These are phyloP conservation scores for Novumbra hubbsi DNA, from an alignment of 2,797 vertebrate species.

Conservation along the genomic window DNA sequence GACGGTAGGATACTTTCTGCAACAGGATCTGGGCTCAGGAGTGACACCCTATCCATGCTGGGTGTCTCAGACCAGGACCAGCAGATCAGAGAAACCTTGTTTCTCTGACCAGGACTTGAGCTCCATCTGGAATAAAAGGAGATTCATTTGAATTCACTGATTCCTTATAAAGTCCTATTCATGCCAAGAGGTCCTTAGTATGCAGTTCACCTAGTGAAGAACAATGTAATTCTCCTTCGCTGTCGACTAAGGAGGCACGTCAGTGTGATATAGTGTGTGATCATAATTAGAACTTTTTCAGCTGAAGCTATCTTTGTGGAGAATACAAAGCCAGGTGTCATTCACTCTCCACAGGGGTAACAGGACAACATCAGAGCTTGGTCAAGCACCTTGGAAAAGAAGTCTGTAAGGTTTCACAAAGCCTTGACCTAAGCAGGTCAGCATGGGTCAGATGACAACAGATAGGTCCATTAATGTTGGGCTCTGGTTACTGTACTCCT, in stretches of 20 bases:
- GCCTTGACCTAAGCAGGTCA: slow-evolving; percentile 53
- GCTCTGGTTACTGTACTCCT: slow-evolving; percentile 60
- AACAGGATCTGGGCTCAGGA: slow-evolving; percentile 58
- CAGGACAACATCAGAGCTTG: slow-evolving; percentile 56
- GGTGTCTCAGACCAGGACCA: slow-evolving; percentile 27
- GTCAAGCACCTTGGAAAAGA: slow-evolving; percentile 39
- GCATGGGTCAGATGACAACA: slow-evolving; percentile 46
- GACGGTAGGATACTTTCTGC: slow-evolving; percentile 35
- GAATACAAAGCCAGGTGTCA: slow-evolving; percentile 42
- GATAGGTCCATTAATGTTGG: slow-evolving; percentile 46
- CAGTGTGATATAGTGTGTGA: neutral
- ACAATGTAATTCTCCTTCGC: neutral
- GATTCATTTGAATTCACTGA: neutral
- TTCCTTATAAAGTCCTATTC: neutral
- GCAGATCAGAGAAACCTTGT: slow-evolving; percentile 12
- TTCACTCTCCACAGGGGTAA: slow-evolving; percentile 45
- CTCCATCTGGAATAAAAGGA: neutral
- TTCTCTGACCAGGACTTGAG: slow-evolving; percentile 8
- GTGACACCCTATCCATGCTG: slow-evolving; percentile 59
- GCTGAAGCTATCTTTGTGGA: slow-evolving; percentile 59
- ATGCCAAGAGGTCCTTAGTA: neutral
- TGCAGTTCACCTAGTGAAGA: neutral
- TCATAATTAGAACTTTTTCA: slow-evolving; percentile 10
- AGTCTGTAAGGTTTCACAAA: slow-evolving; percentile 21
- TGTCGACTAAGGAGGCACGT: neutral